Evolutionary conservation across 2,113 vertebrate genomes (phyloP).

Genomic region (Chionis minor): DNA sequence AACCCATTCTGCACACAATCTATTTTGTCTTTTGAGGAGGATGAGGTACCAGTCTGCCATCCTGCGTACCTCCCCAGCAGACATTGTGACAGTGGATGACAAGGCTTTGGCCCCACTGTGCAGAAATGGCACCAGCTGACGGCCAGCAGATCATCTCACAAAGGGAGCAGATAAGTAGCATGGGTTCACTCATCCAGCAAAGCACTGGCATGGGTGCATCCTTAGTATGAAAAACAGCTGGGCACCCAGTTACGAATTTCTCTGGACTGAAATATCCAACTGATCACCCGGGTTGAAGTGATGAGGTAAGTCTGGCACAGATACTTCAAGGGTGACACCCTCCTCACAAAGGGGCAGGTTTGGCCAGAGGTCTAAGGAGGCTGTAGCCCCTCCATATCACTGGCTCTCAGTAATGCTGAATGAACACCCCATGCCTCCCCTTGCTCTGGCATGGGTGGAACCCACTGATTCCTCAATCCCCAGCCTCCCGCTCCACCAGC

Average conservation of each 20-base stretch:
- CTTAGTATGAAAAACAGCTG: background rate
- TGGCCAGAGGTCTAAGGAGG: background rate
- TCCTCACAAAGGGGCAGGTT: background rate
- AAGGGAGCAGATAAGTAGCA: background rate
- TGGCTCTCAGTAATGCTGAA: background rate
- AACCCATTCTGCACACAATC: background rate
- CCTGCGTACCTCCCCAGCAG: background rate
- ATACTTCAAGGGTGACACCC: background rate
- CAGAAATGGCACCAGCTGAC: background rate
- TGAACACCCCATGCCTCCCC: background rate
- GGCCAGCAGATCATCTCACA: background rate
- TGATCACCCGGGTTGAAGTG: background rate
- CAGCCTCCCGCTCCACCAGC: background rate
- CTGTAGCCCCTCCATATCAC: background rate
- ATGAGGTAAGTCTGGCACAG: background rate
- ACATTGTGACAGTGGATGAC: rapidly evolving
- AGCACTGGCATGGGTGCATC: background rate
- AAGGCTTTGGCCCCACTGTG: background rate
- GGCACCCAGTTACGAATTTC: background rate
- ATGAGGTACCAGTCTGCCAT: background rate
- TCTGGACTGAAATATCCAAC: background rate
- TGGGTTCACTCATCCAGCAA: rapidly evolving
- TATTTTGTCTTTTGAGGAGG: background rate
- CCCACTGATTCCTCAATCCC: background rate
- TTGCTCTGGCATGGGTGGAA: background rate